phyloP scores from a whole-genome alignment of 2,797 vertebrate species.

The Percopsis omiscomaycus region DNA sequence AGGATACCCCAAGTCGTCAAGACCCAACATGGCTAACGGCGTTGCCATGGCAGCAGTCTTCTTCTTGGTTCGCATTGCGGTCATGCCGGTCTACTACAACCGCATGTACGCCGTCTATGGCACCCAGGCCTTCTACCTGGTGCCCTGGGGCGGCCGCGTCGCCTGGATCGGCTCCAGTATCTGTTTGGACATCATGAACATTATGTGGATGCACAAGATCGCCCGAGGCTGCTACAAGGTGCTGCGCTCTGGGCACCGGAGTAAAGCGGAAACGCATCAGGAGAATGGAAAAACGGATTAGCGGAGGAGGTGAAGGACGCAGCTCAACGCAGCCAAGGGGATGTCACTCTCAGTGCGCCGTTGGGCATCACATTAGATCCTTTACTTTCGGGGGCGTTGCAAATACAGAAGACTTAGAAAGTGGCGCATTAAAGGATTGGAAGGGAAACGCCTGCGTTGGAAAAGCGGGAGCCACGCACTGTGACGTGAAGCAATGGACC shows the following conservation, averaged over 20 bases:
- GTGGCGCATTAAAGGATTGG: slow-evolving; percentile 24
- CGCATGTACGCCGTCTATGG: slow-evolving; percentile 85
- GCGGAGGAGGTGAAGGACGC: slow-evolving; percentile 20
- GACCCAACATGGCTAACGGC: slow-evolving; percentile 91
- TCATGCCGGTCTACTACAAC: slow-evolving; percentile 89
- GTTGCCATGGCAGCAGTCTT: slow-evolving; percentile 92
- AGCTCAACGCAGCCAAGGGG: slow-evolving; percentile 13
- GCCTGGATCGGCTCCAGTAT: slow-evolving; percentile 89
- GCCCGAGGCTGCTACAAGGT: slow-evolving; percentile 92
- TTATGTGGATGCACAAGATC: slow-evolving; percentile 99
- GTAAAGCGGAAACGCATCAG: slow-evolving; percentile 73
- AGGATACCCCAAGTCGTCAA: slow-evolving; percentile 89
- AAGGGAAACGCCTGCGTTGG: slow-evolving; percentile 6
- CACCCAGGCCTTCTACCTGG: slow-evolving; percentile 86
- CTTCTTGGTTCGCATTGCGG: slow-evolving; percentile 90
- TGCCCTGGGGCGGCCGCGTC: slow-evolving; percentile 83
- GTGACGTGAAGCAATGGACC: slow-evolving; percentile 48
- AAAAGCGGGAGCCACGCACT: slow-evolving; percentile 18
- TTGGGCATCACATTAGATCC: slow-evolving; percentile 32
- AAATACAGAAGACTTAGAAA: slow-evolving; percentile 21
- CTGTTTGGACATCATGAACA: slow-evolving; percentile 94
- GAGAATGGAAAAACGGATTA: slow-evolving; percentile 92
- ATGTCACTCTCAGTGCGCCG: slow-evolving; percentile 19
- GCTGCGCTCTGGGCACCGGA: slow-evolving; percentile 77
- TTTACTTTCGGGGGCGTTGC: slow-evolving; percentile 14